Evolutionary conservation across 2,888 invertebrate species (phyloP).

Genomic region (Pristionchus fissidentatus): DNA sequence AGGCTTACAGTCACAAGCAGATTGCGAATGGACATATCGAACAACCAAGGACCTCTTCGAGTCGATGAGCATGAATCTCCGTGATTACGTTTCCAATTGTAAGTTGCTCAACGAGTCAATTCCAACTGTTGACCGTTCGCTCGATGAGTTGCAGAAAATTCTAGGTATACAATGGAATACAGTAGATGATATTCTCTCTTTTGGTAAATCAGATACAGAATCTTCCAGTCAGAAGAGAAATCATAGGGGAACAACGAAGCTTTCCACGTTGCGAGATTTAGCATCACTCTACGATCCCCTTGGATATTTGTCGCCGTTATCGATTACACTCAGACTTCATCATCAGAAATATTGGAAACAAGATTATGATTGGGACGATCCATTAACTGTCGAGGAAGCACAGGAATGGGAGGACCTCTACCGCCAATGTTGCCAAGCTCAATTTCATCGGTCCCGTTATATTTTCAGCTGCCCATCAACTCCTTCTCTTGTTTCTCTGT

Average conservation of each 20-base stretch:
- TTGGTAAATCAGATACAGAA: neutral
- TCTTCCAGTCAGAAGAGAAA: neutral
- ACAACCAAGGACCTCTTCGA: neutral
- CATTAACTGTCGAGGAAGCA: neutral
- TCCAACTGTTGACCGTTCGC: neutral
- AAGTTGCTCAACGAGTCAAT: neutral
- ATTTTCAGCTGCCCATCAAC: neutral
- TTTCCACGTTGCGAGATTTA: neutral
- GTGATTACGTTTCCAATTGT: neutral
- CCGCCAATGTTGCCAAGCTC: neutral
- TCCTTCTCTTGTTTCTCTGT: neutral
- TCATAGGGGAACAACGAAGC: neutral
- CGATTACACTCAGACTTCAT: neutral
- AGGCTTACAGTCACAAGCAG: neutral
- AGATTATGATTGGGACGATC: neutral
- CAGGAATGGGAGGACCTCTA: neutral
- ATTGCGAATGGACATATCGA: neutral
- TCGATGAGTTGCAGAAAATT: neutral
- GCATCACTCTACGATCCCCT: neutral
- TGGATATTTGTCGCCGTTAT: neutral
- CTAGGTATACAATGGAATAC: constrained; percentile 2
- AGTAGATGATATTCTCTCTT: neutral
- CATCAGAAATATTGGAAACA: neutral
- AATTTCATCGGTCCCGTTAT: neutral
- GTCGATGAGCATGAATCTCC: neutral